Evolutionary conservation across 1,140 invertebrate genomes (phyloP).

Genomic region (Bursaphelenchus mucronatus): DNA sequence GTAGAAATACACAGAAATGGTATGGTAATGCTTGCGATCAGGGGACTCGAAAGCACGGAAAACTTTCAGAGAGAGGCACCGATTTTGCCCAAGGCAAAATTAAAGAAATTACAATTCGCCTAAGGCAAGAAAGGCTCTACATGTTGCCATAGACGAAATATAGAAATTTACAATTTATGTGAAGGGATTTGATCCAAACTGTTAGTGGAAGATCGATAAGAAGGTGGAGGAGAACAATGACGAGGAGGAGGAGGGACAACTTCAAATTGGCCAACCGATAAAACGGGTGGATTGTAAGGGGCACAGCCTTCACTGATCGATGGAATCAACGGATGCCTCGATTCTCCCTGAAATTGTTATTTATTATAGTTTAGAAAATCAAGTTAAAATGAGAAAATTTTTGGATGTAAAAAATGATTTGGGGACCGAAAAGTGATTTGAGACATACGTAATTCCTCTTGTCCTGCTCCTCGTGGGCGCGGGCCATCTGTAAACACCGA

Average conservation of each 20-base stretch:
- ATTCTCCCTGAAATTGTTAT: constrained; percentile 29
- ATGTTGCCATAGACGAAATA: too few relatives aligned
- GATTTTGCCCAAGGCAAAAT: too few relatives aligned
- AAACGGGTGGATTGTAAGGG: constrained; percentile 31
- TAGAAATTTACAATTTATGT: too few relatives aligned
- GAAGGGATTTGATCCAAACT: too few relatives aligned
- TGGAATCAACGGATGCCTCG: constrained; percentile 37
- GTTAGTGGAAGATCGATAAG: constrained; percentile 32
- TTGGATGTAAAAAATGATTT: constrained; percentile 4
- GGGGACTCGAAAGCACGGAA: too few relatives aligned
- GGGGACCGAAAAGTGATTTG: constrained; percentile 5
- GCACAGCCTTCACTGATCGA: constrained; percentile 36
- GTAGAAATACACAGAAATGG: too few relatives aligned
- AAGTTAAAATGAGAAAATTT: background rate
- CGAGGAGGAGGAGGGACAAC: constrained; percentile 19
- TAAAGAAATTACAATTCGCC: too few relatives aligned
- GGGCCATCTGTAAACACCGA: constrained; percentile 35
- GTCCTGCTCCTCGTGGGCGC: constrained; percentile 33
- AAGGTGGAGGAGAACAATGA: constrained; percentile 34
- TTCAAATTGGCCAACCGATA: constrained; percentile 20
- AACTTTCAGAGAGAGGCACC: too few relatives aligned
- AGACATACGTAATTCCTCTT: constrained; percentile 32
- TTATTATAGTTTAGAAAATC: background rate
- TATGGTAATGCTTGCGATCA: too few relatives aligned
- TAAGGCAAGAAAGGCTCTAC: too few relatives aligned